Conservation (phyloP, 2,113 vertebrate genomes). For the Zapornia atra region DNA sequence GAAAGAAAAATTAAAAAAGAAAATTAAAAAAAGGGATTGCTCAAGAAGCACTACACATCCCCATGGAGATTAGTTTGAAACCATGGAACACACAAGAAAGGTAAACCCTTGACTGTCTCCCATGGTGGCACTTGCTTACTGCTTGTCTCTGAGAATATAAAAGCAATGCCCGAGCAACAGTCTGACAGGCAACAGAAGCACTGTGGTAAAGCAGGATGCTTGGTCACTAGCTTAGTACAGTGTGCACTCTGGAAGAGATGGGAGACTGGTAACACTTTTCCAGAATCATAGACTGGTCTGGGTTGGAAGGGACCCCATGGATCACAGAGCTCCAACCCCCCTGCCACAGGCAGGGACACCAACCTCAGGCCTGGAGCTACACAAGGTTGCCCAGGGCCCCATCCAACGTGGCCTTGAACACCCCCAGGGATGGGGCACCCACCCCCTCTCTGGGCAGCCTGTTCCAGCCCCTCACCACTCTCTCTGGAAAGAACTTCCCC, state of each 20-base stretch:
- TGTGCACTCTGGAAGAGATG: not conserved
- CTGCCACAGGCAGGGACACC: no score
- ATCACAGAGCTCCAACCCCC: no score
- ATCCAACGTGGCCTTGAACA: no score
- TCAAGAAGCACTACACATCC: not conserved
- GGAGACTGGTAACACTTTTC: not conserved
- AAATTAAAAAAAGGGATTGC: not conserved
- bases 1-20: not conserved
- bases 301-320: no score
- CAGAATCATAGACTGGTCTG: no score
- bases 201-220: not conserved
- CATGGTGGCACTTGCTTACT: not conserved
- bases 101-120: not conserved
- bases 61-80: not conserved
- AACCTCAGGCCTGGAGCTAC: no score
- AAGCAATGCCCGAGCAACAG: rapidly evolving
- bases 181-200: not conserved
- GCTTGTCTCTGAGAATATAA: not conserved
- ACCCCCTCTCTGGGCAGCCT: no score
- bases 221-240: not conserved
- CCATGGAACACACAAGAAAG: not conserved
- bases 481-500: no score
- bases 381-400: no score
- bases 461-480: no score
- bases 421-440: no score